Conservation (phyloP, 2,888 invertebrate genomes). For the Pachycephus smyrnensis region DNA sequence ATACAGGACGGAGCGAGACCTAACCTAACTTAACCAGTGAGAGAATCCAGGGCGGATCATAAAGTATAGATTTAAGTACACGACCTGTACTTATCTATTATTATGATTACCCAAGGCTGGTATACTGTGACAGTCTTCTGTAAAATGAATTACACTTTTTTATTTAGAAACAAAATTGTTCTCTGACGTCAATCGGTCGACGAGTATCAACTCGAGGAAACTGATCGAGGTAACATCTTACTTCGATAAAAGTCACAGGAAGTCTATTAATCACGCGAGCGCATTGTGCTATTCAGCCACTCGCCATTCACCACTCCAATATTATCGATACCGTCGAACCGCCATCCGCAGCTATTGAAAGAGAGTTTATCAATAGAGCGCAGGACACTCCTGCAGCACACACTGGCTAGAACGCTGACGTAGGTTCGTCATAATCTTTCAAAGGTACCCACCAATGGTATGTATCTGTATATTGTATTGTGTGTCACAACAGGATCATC, state of each 20-base stretch:
- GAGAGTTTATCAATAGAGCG: slow-evolving; percentile 51
- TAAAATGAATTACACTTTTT: no score
- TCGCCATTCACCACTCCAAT: slow-evolving; percentile 44
- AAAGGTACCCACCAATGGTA: slow-evolving; percentile 12
- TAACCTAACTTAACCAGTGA: no score
- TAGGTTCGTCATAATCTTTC: slow-evolving; percentile 36
- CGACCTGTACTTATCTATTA: no score
- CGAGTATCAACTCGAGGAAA: no score
- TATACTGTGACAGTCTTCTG: no score
- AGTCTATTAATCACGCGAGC: slow-evolving; percentile 40
- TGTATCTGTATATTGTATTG: no score
- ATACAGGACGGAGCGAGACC: background rate
- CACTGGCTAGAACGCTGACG: slow-evolving; percentile 32
- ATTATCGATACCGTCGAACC: slow-evolving; percentile 43
- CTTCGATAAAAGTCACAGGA: slow-evolving; percentile 41
- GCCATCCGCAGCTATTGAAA: slow-evolving; percentile 42
- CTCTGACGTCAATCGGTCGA: no score
- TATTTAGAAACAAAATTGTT: no score
- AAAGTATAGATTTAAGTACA: no score
- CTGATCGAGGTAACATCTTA: slow-evolving; percentile 40
- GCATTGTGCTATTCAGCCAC: slow-evolving; percentile 35
- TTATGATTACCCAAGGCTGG: no score
- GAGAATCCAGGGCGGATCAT: no score
- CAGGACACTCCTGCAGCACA: slow-evolving; percentile 40
- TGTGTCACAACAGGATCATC: no score